phyloP scores from a whole-genome alignment of 37 sponge, comb jelly and placozoan species.

The Theonella swinhoei region DNA sequence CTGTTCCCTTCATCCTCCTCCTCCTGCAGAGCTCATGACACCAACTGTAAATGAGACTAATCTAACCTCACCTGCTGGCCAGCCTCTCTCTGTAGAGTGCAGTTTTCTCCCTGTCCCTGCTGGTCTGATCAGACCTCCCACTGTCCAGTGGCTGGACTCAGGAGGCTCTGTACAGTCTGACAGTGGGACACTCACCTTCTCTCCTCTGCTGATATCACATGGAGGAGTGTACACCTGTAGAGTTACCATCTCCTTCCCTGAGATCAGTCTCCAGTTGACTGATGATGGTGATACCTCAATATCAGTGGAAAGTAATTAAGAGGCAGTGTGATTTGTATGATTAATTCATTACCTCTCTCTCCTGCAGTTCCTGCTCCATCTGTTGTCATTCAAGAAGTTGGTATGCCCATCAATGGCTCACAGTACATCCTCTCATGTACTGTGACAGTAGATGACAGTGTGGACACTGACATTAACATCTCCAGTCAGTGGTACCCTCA shows the following conservation, averaged over 20 bases:
- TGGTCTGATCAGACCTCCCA: background rate
- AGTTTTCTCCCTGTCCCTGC: slow-evolving; percentile 5
- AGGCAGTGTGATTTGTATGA: background rate
- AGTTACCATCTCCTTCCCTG: slow-evolving; percentile 9
- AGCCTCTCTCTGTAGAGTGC: slow-evolving; percentile 29
- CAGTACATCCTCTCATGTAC: background rate
- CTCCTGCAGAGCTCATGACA: background rate
- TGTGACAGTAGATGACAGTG: background rate
- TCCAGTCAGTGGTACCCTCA: slow-evolving; percentile 17
- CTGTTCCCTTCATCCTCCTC: background rate
- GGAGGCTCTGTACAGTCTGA: background rate
- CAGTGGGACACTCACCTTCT: slow-evolving; percentile 8
- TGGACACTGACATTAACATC: slow-evolving; percentile 29
- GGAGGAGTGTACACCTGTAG: slow-evolving; percentile 44
- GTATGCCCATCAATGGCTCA: background rate
- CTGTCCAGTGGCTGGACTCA: slow-evolving; percentile 14
- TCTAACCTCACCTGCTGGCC: slow-evolving; percentile 18
- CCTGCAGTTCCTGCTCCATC: slow-evolving; percentile 13
- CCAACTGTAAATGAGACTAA: background rate
- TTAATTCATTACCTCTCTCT: background rate
- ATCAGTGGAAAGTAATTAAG: slow-evolving; percentile 39
- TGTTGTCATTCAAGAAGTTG: background rate
- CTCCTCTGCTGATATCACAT: slow-evolving; percentile 27
- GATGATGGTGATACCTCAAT: background rate
- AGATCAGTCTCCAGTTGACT: background rate